Base-by-base conservation (phyloP, 2,113 vertebrate genomes). In the Oryzias javanicus region DNA sequence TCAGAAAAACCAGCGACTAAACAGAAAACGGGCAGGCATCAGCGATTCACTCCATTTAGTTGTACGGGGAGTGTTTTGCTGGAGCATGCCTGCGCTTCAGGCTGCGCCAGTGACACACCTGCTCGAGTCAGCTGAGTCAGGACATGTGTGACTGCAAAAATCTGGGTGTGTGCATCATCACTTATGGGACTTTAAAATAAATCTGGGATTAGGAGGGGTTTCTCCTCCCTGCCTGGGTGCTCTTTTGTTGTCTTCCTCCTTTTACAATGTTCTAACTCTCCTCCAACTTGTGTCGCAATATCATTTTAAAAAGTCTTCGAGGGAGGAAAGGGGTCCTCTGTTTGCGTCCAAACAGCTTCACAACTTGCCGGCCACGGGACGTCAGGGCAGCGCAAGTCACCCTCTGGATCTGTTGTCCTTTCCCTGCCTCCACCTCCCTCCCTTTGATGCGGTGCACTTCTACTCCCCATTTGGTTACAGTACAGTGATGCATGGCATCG, bases 81-180 rank as follows among this genome's bases (percentile, higher is more conserved):
- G 58, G 63, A 86, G 81, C 82, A 75, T 42, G 78, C 59, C 74
- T 17, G 2, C 3, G 61, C 74, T 80, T 48, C 42, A 62, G 71
- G 72, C 75, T 67, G 71, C 24, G 69, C 52, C 66, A 54, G 35
- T 62, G 71, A 79, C 86, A 86, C 83, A 88, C 84, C 86, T 89
- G 76, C 35, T 70, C 72, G 63, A 74, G 61, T 78, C 67, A 77
- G 69, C 71, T 78, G 72, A 78, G 68, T 81, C 82, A 70, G 74
- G 65, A 25, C 70, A 70, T 29, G 53, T 56, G 42, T 40, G 12
- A 57, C 78, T 65, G 41, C 58, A 78, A 67, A 61, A 64, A 42
- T 63, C 60, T 72, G 76, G 60, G 75, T 50, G 74, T 54, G 41
- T 56, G 22, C 29, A 4, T 61, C 60, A 68, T 60, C 71, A n/a